Evolutionary conservation across 35 echinoderm and acorn worm genomes (phyloP).

Genomic region (Hemicentrotus pulcherrimus): DNA sequence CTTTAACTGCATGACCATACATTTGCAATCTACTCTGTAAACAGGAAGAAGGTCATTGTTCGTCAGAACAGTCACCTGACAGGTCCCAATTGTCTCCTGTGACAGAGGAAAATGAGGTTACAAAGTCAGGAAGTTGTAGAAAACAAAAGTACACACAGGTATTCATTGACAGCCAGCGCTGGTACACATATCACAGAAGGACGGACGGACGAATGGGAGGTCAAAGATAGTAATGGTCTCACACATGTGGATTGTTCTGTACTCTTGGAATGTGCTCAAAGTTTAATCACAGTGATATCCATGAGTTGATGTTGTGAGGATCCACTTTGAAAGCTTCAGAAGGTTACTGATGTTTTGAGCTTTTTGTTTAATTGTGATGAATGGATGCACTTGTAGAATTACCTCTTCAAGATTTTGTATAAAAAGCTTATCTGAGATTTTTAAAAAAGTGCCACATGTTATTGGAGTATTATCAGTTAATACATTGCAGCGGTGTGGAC

Average conservation of each 20-base stretch:
- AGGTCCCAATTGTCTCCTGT: neutral
- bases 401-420: too few relatives aligned
- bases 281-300: neutral
- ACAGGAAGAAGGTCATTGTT: constrained; percentile 11
- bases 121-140: neutral
- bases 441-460: too few relatives aligned
- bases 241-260: neutral
- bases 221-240: too few relatives aligned
- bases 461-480: too few relatives aligned
- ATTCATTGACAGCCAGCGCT: neutral
- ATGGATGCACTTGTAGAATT: too few relatives aligned
- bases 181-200: neutral
- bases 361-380: too few relatives aligned
- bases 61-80: neutral
- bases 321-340: too few relatives aligned
- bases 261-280: neutral
- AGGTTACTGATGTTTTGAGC: too few relatives aligned
- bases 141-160: neutral
- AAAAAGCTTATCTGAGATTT: too few relatives aligned
- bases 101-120: neutral
- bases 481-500: too few relatives aligned
- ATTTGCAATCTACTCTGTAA: neutral
- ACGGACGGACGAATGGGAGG: neutral
- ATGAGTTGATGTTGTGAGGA: too few relatives aligned
- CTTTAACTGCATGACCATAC: too few relatives aligned